These are phyloP conservation scores for Microtus oregoni DNA, from an alignment of 2,113 vertebrate species.

Conservation along the genomic window DNA sequence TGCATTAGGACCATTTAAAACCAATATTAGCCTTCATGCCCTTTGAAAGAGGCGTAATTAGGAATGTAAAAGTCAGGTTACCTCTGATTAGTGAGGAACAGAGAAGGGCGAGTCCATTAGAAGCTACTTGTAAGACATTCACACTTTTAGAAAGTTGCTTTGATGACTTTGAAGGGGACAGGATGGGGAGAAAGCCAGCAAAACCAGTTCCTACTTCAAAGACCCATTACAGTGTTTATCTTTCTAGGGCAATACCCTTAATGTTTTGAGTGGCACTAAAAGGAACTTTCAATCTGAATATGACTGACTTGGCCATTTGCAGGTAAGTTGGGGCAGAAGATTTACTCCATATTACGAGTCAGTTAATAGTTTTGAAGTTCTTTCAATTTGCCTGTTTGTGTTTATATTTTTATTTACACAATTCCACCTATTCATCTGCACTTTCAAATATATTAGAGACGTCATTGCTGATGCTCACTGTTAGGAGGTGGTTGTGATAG, in stretches of 20 bases:
- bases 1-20: slow-evolving; percentile 73
- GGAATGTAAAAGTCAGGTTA: slow-evolving; percentile 76
- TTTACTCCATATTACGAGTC: neutral
- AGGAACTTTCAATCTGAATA: slow-evolving; percentile 69
- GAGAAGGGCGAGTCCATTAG: slow-evolving; percentile 75
- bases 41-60: slow-evolving; percentile 78
- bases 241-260: slow-evolving; percentile 59
- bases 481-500: neutral
- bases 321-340: slow-evolving; percentile 26
- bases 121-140: slow-evolving; percentile 76
- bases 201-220: slow-evolving; percentile 82
- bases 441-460: neutral
- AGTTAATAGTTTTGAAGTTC: slow-evolving; percentile 45
- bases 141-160: slow-evolving; percentile 75
- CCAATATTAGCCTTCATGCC: slow-evolving; percentile 64
- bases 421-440: neutral
- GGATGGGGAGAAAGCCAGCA: slow-evolving; percentile 62
- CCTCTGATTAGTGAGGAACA: slow-evolving; percentile 76
- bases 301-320: slow-evolving; percentile 48
- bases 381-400: slow-evolving; percentile 15
- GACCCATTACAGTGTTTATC: slow-evolving; percentile 66
- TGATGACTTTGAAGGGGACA: slow-evolving; percentile 70
- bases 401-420: slow-evolving; percentile 40
- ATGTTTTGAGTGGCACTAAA: slow-evolving; percentile 73
- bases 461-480: neutral